phyloP scores from a whole-genome alignment of 2,888 invertebrate species.

The Netelia melanura region DNA sequence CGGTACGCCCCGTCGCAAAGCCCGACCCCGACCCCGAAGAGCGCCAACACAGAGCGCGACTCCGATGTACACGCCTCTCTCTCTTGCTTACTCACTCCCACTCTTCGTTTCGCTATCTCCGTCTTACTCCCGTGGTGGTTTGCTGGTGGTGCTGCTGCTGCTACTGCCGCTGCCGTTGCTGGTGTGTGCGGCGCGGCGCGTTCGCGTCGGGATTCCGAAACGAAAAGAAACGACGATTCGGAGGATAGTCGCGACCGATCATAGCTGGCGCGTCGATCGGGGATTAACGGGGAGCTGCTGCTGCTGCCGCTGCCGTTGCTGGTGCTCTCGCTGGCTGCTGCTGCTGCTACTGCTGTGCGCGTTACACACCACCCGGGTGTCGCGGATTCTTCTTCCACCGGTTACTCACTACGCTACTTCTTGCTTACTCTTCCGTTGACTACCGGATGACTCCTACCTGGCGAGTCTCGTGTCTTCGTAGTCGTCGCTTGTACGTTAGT shows the following conservation, averaged over 20 bases:
- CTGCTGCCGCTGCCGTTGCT: constrained; percentile 37
- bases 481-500: background rate
- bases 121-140: constrained; percentile 56
- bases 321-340: constrained; percentile 20
- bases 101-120: constrained; percentile 65
- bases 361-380: constrained; percentile 43
- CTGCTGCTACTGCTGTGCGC: constrained; percentile 61
- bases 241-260: constrained; percentile 85
- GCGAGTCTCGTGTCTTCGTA: constrained; percentile 21
- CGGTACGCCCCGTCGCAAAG: constrained; percentile 64
- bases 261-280: constrained; percentile 85
- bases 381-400: constrained; percentile 56
- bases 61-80: constrained; percentile 63
- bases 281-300: constrained; percentile 77
- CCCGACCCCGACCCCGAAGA: constrained; percentile 63
- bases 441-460: constrained; percentile 56
- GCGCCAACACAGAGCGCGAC: constrained; percentile 48
- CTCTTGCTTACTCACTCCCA: constrained; percentile 68
- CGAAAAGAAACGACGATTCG: constrained; percentile 85
- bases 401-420: constrained; percentile 46
- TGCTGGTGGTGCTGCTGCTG: constrained; percentile 28
- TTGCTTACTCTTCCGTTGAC: constrained; percentile 54
- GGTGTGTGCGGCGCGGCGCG: constrained; percentile 53
- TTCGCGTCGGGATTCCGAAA: constrained; percentile 77
- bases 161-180: constrained; percentile 66